Base-by-base conservation (phyloP, 2,888 invertebrate genomes). In the Scelioninae gen. 1 region DNA sequence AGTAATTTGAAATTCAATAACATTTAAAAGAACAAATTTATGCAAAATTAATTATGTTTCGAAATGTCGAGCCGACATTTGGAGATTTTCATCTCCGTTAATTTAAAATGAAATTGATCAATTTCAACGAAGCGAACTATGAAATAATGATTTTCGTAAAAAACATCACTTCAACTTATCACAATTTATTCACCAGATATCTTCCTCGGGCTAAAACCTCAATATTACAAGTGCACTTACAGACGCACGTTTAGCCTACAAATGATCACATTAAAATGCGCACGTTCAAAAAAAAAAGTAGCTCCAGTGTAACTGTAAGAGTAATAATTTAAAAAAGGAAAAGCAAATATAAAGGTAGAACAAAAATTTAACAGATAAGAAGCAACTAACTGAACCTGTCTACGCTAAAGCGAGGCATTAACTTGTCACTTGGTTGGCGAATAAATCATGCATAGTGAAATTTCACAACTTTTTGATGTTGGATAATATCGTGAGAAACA, bases 301-400 rank as follows among this genome's bases (percentile, higher is more conserved):
- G 29, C 29, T 63, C 47, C 8, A 56, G 56, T 34, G 29, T 71
- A 72, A 79, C 71, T 72, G 71, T 79, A 58, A 58, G 66, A 43
- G 63, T 45, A 53, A 79, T 65, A 51, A 72, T 65, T 72, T 43
- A 56, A 58, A 78, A 66, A 71, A 66, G 65, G 34, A 5, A 49
- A 15, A 47, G n/a, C 0, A 63, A 2, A 23, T 23, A 23, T 23
- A 23, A 23, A 23, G 23, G 23, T 2, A 23, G 23, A 23, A 23
- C 2, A 23, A 23, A 23, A 23, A 23, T 23, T 23, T 23, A 34
- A 60, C 56, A 47, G 71, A 60, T 71, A 71, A 71, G 71, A 38
- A 60, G 34, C 58, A 38, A 58, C 63, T 69, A 63, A 62, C 62
- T 55, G 60, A 79, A 79, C 79, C 79, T 58, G 72, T 66, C 72